These are phyloP conservation scores for Bombus affinis DNA, from an alignment of 1,140 invertebrate genomes.

Conservation along the genomic window DNA sequence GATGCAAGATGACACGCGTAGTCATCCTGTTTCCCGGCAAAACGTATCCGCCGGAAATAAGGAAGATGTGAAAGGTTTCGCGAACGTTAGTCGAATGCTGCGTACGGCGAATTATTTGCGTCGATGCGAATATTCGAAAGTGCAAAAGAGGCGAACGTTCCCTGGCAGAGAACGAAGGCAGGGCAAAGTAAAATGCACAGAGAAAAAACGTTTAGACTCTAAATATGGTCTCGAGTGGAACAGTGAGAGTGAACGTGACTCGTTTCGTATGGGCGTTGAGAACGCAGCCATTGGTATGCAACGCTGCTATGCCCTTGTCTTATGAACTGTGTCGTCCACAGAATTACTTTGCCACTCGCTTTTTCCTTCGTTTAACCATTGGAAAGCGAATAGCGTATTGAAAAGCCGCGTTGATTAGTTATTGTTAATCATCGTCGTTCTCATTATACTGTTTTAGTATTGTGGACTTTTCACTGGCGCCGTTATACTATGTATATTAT, in stretches of 20 bases:
- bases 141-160: conserved; percentile 20
- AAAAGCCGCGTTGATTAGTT: background rate
- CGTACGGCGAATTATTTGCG: conserved; percentile 27
- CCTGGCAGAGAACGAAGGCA: conserved; percentile 26
- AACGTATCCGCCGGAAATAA: conserved; percentile 55
- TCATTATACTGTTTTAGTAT: background rate
- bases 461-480: background rate
- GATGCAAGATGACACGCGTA: conserved; percentile 52
- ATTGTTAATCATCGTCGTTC: background rate
- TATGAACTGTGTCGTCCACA: conserved; percentile 28
- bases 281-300: conserved; percentile 44
- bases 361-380: conserved; percentile 35
- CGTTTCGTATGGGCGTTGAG: conserved; percentile 55
- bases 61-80: conserved; percentile 35
- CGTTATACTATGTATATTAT: background rate
- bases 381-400: conserved; percentile 32
- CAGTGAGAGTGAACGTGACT: conserved; percentile 56
- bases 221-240: conserved; percentile 11
- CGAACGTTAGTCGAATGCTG: conserved; percentile 7
- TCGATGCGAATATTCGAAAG: conserved; percentile 57
- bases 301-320: conserved; percentile 53
- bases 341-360: conserved; percentile 19
- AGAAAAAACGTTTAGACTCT: conserved; percentile 17
- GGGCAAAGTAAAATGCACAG: conserved; percentile 1
- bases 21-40: conserved; percentile 35